A percentile compares a stretch with the other conserved stretches of the same genome.
Evolutionary conservation across 1,140 invertebrate genomes (phyloP).

Genomic region (Drosophila tristis): DNA sequence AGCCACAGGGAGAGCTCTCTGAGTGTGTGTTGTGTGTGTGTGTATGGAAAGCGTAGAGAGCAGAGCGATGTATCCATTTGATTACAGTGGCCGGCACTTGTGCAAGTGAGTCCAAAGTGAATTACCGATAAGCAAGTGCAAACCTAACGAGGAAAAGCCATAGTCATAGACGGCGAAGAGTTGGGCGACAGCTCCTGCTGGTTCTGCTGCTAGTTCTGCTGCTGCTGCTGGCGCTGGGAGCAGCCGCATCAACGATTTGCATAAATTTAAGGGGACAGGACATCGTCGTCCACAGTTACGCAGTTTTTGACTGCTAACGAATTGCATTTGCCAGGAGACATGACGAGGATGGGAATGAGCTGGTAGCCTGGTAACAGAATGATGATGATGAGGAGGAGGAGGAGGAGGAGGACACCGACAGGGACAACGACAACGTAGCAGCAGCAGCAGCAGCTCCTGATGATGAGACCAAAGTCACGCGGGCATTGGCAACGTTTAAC

Average conservation of each 20-base stretch:
- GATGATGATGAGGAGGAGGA: constrained; percentile 24
- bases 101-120: constrained; percentile 54
- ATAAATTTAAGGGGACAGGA: constrained; percentile 69
- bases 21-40: background rate
- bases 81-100: constrained; percentile 51
- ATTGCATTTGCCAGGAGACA: constrained; percentile 63
- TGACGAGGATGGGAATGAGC: constrained; percentile 38
- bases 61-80: constrained; percentile 55
- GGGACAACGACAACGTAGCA: constrained; percentile 28
- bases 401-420: constrained; percentile 20
- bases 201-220: too few relatives aligned
- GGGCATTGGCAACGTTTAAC: constrained; percentile 76
- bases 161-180: constrained; percentile 3
- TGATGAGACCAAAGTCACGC: constrained; percentile 57
- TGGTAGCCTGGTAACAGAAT: constrained; percentile 1
- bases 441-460: constrained; percentile 34
- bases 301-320: constrained; percentile 76
- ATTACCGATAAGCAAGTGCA: constrained; percentile 74
- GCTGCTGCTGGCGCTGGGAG: constrained; percentile 10
- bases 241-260: constrained; percentile 66
- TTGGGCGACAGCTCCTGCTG: background rate
- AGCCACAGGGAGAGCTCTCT: background rate
- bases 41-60: background rate
- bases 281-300: constrained; percentile 48
- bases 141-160: constrained; percentile 30